Percentiles rank a stretch among this genome's conserved stretches.
Conservation (phyloP, 1,140 invertebrate genomes). For the Trichonephila clavata region DNA sequence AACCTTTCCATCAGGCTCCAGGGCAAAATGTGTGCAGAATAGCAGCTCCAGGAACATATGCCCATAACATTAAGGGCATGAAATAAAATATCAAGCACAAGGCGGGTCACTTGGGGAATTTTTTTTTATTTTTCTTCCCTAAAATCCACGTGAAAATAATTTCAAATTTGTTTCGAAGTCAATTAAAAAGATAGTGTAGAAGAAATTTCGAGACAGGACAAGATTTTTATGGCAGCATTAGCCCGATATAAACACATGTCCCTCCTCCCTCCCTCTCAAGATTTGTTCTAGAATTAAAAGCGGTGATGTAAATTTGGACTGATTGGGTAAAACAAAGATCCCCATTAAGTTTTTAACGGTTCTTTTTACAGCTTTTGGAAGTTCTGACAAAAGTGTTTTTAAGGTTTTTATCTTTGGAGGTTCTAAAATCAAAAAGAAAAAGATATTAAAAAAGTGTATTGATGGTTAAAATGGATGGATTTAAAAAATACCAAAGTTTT, state of each 20-base stretch:
- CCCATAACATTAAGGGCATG: background rate
- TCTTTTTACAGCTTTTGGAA: background rate
- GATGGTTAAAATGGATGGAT: no score
- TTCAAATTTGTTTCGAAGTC: conserved; percentile 16
- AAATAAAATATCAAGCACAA: background rate
- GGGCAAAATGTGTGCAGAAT: background rate
- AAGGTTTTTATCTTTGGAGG: background rate
- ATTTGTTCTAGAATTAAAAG: background rate
- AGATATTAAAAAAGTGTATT: no score
- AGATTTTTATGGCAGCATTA: conserved; percentile 8
- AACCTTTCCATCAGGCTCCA: background rate
- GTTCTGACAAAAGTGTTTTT: background rate
- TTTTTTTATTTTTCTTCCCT: background rate
- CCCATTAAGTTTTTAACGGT: background rate
- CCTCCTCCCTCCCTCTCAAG: background rate
- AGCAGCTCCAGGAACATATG: background rate
- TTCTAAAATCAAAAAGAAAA: no score
- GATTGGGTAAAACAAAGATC: background rate
- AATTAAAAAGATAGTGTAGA: background rate
- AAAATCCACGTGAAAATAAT: background rate
- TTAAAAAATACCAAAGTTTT: no score
- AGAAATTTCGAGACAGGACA: background rate
- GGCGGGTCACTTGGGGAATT: background rate
- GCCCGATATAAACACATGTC: background rate
- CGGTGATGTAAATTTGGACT: background rate